Conservation (phyloP, 1,140 invertebrate species). For the Euwallacea similis region DNA sequence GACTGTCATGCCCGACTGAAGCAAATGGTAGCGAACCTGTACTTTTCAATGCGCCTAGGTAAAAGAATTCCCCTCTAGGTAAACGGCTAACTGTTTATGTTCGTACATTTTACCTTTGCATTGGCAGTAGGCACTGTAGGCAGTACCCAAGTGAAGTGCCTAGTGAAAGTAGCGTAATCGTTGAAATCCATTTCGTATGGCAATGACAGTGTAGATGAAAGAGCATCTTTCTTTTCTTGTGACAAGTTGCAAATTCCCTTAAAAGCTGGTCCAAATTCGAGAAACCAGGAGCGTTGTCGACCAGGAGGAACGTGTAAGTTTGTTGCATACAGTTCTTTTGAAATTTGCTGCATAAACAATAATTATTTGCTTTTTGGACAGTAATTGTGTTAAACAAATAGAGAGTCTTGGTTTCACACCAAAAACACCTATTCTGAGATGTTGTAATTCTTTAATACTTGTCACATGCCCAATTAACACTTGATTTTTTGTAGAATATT, state of each 20-base stretch:
- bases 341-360: too few species aligned
- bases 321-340: too few species aligned
- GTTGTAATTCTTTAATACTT: too few species aligned
- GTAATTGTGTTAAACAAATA: too few species aligned
- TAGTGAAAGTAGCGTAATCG: conserved; percentile 26
- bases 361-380: too few species aligned
- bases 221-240: conserved; percentile 15
- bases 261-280: too few species aligned
- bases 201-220: conserved; percentile 18
- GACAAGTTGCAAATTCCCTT: too few species aligned
- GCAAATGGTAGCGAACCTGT: background rate
- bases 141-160: conserved; percentile 32
- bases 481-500: too few species aligned
- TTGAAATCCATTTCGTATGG: conserved; percentile 7
- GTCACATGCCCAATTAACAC: too few species aligned
- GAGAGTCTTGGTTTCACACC: background rate
- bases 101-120: conserved; percentile 24
- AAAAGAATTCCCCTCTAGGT: conserved; percentile 32
- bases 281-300: too few species aligned
- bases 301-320: too few species aligned
- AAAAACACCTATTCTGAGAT: too few species aligned
- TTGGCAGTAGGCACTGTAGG: conserved; percentile 12
- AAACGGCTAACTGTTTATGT: conserved; percentile 21
- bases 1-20: background rate
- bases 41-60: conserved; percentile 21